Evolutionary conservation across 1,140 invertebrate species (phyloP).

Genomic region (Philopotamus ludificatus): DNA sequence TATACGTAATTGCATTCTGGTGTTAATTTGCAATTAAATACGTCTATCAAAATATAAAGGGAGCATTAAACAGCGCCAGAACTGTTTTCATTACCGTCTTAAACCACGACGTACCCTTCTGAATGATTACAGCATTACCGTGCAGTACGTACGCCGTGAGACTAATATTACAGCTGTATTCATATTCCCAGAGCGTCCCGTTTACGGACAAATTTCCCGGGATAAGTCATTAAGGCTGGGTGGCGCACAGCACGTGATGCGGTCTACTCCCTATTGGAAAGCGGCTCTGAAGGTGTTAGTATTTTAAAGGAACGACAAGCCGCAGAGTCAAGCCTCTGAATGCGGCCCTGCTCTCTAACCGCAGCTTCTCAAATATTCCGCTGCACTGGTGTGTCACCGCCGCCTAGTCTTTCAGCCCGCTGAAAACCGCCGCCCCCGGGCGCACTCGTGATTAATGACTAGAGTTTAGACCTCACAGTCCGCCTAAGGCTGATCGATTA

Average conservation of each 20-base stretch:
- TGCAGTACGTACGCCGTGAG: background rate
- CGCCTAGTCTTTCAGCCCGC: no score
- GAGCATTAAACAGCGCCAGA: background rate
- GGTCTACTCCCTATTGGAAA: slow-evolving; percentile 8
- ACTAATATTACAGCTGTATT: slow-evolving; percentile 2
- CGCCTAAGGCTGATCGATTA: no score
- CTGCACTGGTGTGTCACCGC: no score
- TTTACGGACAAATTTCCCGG: slow-evolving; percentile 35
- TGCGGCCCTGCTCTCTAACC: background rate
- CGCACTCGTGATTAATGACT: no score
- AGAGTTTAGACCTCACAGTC: no score
- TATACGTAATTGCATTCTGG: background rate
- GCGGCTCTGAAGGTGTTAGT: background rate
- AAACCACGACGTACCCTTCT: background rate
- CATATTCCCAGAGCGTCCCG: slow-evolving; percentile 22
- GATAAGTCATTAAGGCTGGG: slow-evolving; percentile 40
- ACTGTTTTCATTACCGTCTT: background rate
- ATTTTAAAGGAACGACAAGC: background rate
- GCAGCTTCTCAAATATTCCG: background rate
- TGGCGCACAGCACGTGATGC: slow-evolving; percentile 29
- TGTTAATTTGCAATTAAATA: background rate
- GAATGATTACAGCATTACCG: background rate
- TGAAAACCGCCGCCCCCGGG: no score
- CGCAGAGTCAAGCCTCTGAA: background rate
- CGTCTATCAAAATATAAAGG: background rate